These are phyloP conservation scores for Rutilus rutilus DNA, from an alignment of 2,113 vertebrate genomes.

Conservation along the genomic window DNA sequence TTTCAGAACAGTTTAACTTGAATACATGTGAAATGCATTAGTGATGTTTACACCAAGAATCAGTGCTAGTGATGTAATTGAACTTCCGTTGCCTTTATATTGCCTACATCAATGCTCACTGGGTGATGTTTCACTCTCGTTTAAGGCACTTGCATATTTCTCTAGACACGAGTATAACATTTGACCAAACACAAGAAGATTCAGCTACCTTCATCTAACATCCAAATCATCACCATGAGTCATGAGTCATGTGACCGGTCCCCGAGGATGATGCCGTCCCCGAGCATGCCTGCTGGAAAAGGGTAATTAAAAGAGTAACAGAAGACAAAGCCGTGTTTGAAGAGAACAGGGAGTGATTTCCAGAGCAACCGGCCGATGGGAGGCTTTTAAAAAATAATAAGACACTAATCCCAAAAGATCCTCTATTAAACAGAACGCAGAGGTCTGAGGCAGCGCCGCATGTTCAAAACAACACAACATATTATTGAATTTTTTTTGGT, in stretches of 20 bases:
- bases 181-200: background rate
- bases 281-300: conserved; percentile 65
- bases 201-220: too few relatives aligned
- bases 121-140: background rate
- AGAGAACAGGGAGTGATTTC: conserved; percentile 60
- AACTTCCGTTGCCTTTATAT: background rate
- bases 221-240: background rate
- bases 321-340: conserved; percentile 65
- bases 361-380: conserved; percentile 61
- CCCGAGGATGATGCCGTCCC: conserved; percentile 57
- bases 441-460: background rate
- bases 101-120: background rate
- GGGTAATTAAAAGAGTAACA: conserved; percentile 76
- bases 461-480: background rate
- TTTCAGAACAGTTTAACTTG: too few relatives aligned
- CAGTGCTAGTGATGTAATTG: background rate
- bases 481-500: background rate
- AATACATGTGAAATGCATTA: background rate
- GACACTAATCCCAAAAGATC: conserved; percentile 46
- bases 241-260: conserved; percentile 14
- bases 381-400: conserved; percentile 72
- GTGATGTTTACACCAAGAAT: background rate
- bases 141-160: background rate
- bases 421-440: background rate
- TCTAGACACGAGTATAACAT: background rate